Conservation (phyloP, 2,797 vertebrate species). For the Acanthopagrus latus region DNA sequence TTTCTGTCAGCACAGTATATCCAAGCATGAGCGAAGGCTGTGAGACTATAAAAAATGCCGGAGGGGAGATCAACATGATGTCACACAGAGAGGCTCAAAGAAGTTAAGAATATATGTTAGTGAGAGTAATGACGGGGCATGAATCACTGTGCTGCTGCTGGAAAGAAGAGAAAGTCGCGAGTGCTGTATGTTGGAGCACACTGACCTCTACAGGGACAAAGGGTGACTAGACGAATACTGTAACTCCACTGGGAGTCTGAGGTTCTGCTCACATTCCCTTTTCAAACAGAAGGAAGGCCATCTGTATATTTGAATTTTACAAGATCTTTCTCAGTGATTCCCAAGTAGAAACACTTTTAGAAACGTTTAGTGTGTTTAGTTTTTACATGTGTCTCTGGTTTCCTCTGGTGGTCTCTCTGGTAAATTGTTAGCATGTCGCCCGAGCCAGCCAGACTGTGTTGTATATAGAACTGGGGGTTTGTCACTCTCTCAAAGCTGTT, state of each 20-base stretch:
- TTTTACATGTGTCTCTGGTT: slow-evolving; percentile 34
- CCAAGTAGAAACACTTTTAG: not conserved
- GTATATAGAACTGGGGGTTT: slow-evolving; percentile 66
- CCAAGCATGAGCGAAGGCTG: slow-evolving; percentile 22
- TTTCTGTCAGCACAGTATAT: slow-evolving; percentile 68
- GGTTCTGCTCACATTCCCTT: not conserved
- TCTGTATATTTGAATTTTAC: not conserved
- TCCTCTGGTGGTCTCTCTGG: slow-evolving; percentile 67
- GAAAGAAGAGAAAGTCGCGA: not conserved
- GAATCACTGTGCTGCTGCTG: slow-evolving; percentile 27
- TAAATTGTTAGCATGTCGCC: slow-evolving; percentile 72
- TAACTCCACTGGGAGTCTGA: not conserved
- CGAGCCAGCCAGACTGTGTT: slow-evolving; percentile 51
- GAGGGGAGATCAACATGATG: slow-evolving; percentile 49
- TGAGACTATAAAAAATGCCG: slow-evolving; percentile 51
- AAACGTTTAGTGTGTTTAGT: not conserved
- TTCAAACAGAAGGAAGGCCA: not conserved
- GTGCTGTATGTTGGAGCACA: slow-evolving; percentile 43
- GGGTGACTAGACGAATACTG: not conserved
- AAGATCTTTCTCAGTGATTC: not conserved
- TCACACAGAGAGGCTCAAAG: slow-evolving; percentile 33
- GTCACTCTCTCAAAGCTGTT: slow-evolving; percentile 48
- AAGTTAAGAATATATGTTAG: slow-evolving; percentile 39
- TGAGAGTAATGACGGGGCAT: slow-evolving; percentile 14
- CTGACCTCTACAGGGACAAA: slow-evolving; percentile 69